Conservation (phyloP, 2,797 vertebrate genomes). For the Xenopus petersii region DNA sequence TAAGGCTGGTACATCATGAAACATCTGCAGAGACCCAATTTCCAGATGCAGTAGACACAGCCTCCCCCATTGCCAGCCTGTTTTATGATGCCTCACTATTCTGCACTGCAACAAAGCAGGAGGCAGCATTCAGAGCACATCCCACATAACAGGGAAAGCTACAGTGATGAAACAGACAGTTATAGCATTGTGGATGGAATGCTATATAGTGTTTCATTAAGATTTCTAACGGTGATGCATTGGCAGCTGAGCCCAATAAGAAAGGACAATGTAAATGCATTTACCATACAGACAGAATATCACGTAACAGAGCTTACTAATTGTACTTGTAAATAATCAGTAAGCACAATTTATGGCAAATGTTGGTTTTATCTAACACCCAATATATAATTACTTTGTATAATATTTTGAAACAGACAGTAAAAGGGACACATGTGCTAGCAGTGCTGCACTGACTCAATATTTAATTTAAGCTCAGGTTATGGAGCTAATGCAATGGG, state of each 20-base stretch:
- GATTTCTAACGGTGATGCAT: not conserved
- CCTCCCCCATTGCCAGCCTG: slow-evolving; percentile 28
- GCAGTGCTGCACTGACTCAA: too few species aligned
- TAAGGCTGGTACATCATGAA: slow-evolving; percentile 54
- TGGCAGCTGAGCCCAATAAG: slow-evolving; percentile 7
- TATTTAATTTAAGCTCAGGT: too few species aligned
- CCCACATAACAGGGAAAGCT: slow-evolving; percentile 50
- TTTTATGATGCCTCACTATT: slow-evolving; percentile 41
- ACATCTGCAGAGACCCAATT: slow-evolving; percentile 57
- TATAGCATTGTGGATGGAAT: not conserved
- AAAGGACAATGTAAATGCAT: too few species aligned
- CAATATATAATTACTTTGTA: too few species aligned
- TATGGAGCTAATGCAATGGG: not conserved
- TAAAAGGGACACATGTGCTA: too few species aligned
- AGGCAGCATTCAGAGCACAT: slow-evolving; percentile 48
- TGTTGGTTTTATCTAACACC: too few species aligned
- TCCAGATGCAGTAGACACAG: slow-evolving; percentile 52
- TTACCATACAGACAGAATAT: too few species aligned
- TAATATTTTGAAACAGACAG: too few species aligned
- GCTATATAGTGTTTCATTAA: not conserved
- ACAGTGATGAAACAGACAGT: slow-evolving; percentile 36
- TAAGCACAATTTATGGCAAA: too few species aligned
- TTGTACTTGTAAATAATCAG: too few species aligned
- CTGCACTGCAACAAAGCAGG: slow-evolving; percentile 54
- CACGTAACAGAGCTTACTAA: too few species aligned